Base-by-base conservation (phyloP, 2,797 vertebrate species). In the Chlorospingus flavigularis region DNA sequence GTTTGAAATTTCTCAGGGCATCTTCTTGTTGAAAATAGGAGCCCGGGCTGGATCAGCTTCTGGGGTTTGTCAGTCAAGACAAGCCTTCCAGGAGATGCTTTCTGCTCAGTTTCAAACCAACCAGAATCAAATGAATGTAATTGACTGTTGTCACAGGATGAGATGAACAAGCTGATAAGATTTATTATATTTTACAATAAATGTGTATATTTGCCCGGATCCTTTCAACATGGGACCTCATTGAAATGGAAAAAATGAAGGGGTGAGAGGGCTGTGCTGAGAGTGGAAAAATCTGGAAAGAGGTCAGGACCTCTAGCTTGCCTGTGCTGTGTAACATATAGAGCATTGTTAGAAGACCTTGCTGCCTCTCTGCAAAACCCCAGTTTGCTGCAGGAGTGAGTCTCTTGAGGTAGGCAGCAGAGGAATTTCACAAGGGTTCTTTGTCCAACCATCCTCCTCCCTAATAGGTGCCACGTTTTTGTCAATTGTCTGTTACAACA, bases 121-220 rank as follows among this genome's bases (percentile, higher is more conserved):
- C 51, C 61, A 54, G 82, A 95, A 72, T 87, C 82, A 86, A 92
- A 63, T 92, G 63, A 89, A 72, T 0, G 0, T 94, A 95, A 94
- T 75, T 94, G 90, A 90, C 88, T 87, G 63, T 94, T 94, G 72
- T 77, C 82, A 78, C 61, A 72, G 91, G 82, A 84, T 75, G 84
- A 94, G 93, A 96, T 96, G 94, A 95, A 88, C 85, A 95, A 91
- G 76, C 79, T 91, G 94, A 92, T 96, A 95, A 95, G 79, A 90
- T 90, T 92, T 95, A 94, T 94, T 88, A 2, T 84, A 88, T 90
- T 92, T 95, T 86, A 45, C 42, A 88, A 90, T 88, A 80, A 88
- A 88, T 72, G 54, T 92, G 72, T 91, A n/a, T 85, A 55, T 94
- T 92, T 91, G 23, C 65, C 35, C 0, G 0, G 65, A 77, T 88